A percentile compares a stretch with the other conserved stretches of the same genome.
These are phyloP conservation scores for Gobiocypris rarus DNA, from an alignment of 2,113 vertebrate species.

Conservation along the genomic window DNA sequence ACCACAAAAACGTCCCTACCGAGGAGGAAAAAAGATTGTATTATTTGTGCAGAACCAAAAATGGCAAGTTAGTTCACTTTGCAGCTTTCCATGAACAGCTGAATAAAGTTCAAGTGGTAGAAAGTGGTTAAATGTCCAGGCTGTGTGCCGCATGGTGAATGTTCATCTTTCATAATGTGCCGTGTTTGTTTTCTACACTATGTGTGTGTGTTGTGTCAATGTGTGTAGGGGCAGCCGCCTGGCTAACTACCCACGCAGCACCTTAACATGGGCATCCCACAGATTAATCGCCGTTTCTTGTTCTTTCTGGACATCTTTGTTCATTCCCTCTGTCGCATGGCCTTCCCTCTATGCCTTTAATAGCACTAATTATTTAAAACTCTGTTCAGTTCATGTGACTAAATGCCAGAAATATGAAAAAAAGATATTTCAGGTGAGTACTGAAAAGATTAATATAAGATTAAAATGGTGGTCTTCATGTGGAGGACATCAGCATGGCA, in stretches of 20 bases:
- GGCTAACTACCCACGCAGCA: conserved; percentile 18
- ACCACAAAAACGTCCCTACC: not conserved
- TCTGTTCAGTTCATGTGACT: not conserved
- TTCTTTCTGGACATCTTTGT: conserved; percentile 11
- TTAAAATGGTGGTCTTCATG: not conserved
- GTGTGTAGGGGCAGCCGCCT: not conserved
- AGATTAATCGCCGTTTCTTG: conserved; percentile 40
- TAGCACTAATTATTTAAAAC: not conserved
- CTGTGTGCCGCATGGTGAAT: not conserved
- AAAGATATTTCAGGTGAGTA: not conserved
- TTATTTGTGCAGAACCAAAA: conserved; percentile 11
- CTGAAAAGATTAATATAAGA: not conserved
- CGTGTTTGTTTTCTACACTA: conserved; percentile 13
- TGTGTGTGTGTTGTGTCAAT: conserved; percentile 20
- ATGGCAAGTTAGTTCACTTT: not conserved
- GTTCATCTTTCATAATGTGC: conserved; percentile 17
- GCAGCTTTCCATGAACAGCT: not conserved
- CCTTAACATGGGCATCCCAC: conserved; percentile 42
- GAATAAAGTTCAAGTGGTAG: conserved; percentile 13
- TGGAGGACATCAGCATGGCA: not conserved
- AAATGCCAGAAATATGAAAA: not conserved
- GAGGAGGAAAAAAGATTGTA: not conserved
- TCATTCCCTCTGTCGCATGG: not conserved
- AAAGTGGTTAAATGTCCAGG: conserved; percentile 13
- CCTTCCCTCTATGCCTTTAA: too few relatives aligned